Base-by-base conservation (phyloP, 92 coral and sea anemone species). In the Epizoanthus rinbou region DNA sequence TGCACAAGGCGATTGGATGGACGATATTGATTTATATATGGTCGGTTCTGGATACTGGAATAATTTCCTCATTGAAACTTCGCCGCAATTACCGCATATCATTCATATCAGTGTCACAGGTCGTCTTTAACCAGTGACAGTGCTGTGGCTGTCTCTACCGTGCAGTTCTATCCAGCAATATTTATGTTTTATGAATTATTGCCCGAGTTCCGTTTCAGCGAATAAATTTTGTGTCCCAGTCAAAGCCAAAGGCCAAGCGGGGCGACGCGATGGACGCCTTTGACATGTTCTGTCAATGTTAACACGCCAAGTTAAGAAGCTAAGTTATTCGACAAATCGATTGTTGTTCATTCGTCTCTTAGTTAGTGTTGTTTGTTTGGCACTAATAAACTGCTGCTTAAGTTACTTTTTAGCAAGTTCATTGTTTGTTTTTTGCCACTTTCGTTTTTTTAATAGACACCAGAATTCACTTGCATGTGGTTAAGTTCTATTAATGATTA, bases 311-410 rank as follows among this genome's bases (percentile, higher is more conserved):
- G 82, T 62, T 78, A 4, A 76, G 54, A 76, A 58, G 82, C 43
- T 60, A 75, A 58, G 82, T 60, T 60, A 75, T 59, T 78, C 81
- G 18, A 57, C 47, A 78, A 39, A 60, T 62, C 37, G 56, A 76
- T 41, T 78, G 41, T 69, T 59, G 18, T 22, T 43, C 56, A 21
- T 37, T 43, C 41, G 63, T 41, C 62, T 24, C 18, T 19, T 25
- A 35, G 31, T 9, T 25, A 35, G 31, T 9, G 50, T 76, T 78
- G 58, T 78, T 76, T 76, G 47, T 37, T 76, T 76, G 57, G 11
- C 41, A 23, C 35, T 43, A 60, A 62, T 78, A 8, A n/a, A 41
- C 59, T 78, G 57, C 52, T 21, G 21, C 69, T 60, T 21, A 62
- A 35, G 45, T 10, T 62, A 15, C 11, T 39, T 65, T 33, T 0